Base-by-base conservation (phyloP, 1,140 invertebrate species). In the Aphis craccivora region DNA sequence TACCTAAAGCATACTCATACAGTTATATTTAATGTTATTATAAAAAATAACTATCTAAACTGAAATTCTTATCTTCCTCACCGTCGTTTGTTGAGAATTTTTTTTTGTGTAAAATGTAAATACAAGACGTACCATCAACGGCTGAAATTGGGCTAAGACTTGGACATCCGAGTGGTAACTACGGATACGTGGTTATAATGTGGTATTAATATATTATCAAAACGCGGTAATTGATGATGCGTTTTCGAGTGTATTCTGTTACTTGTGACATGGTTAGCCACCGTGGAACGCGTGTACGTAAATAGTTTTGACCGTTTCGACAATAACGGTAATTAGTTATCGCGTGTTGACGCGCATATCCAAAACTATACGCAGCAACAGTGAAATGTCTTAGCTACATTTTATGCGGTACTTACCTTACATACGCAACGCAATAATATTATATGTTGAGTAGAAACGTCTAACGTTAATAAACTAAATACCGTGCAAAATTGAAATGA, bases 281-380 rank as follows among this genome's bases (percentile, higher is more conserved):
- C 60, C 60, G 60, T 23, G 14, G 14, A 76, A 76, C 60, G 60
- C 18, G 60, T 20, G 60, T 76, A 76, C 60, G 60, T 76, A 76
- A 76, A 76, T 76, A 76, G 60, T 76, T 76, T 35, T 76, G 60
- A 76, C 60, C 60, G 60, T n/a, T 76, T n/a, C n/a, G n/a, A 76
- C 60, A 76, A n/a, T 76, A n/a, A n/a, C 14, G 5, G 60, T 76
- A 76, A 76, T 76, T 76, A 76, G 60, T 76, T n/a, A 76, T 76
- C n/a, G 60, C 14, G 60, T n/a, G 30, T 67, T 67, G 60, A 67
- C 60, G 60, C 60, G 30, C 60, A 67, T 76, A 76, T n/a, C 60
- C 60, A 20, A 76, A 76, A 76, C 60, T 67, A n/a, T 60, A 67
- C 60, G 30, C 30, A 76, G n/a, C 60, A n/a, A 76, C 60, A n/a